Conservation (phyloP, 2,797 vertebrate species). For the Halcyon smyrnensis region DNA sequence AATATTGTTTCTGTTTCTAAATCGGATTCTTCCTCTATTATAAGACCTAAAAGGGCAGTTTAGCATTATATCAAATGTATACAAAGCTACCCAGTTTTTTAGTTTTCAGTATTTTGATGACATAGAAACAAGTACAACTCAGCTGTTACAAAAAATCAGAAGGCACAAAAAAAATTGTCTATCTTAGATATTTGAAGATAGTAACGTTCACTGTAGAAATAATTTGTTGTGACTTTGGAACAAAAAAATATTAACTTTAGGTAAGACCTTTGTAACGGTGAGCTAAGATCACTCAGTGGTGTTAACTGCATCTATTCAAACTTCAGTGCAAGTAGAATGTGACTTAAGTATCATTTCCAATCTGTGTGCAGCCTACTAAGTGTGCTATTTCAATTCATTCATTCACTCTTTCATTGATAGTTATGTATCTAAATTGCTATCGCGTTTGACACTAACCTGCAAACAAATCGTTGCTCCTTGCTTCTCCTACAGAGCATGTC, state of each 20-base stretch:
- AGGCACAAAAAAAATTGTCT: neutral
- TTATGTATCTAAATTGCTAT: neutral
- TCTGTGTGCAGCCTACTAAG: neutral
- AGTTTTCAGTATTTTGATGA: neutral
- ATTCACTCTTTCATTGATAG: neutral
- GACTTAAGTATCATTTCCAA: neutral
- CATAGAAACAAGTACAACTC: neutral
- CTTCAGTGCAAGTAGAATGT: neutral
- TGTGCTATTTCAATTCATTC: neutral
- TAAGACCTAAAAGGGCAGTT: neutral
- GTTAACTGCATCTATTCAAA: neutral
- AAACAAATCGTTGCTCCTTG: neutral
- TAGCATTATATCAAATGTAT: neutral
- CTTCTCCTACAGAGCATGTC: neutral
- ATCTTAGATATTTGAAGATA: neutral
- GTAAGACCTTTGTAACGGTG: neutral
- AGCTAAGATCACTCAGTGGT: neutral
- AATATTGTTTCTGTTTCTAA: constrained; percentile 20
- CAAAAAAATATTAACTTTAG: neutral
- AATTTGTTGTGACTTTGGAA: neutral
- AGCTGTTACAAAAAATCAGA: neutral
- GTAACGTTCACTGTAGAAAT: neutral
- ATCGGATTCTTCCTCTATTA: neutral
- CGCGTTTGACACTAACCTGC: neutral
- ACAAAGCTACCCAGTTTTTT: neutral